Evolutionary conservation across 2,888 invertebrate genomes (phyloP).

Genomic region (Hemithea aestivaria): DNA sequence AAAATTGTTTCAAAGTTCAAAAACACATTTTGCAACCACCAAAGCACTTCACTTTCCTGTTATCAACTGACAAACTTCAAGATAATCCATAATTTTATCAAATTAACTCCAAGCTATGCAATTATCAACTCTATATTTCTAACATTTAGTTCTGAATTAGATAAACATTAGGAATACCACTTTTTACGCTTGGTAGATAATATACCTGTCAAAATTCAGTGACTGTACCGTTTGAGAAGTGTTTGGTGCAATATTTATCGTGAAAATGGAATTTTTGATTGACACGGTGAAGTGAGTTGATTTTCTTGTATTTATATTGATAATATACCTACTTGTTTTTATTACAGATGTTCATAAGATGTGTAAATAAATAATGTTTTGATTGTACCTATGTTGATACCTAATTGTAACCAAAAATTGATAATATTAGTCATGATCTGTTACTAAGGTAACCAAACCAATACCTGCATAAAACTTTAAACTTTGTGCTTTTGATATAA

Average conservation of each 20-base stretch:
- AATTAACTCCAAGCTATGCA: constrained; percentile 3
- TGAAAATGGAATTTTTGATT: constrained; percentile 29
- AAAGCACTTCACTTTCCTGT: constrained; percentile 11
- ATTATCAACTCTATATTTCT: constrained; percentile 16
- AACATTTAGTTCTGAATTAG: constrained; percentile 12
- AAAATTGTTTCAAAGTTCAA: no score
- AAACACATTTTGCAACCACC: no score
- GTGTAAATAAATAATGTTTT: no score
- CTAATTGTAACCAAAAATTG: no score
- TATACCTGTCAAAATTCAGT: constrained; percentile 12
- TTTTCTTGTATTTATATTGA: no score
- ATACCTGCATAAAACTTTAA: no score
- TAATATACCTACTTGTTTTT: no score
- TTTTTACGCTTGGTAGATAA: not conserved
- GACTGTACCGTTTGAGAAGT: constrained; percentile 8
- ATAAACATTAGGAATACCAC: not conserved
- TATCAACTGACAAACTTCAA: constrained; percentile 21
- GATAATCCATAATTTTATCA: constrained; percentile 15
- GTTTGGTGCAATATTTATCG: constrained; percentile 15
- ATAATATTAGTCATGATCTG: no score
- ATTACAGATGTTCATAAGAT: no score
- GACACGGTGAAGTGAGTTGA: constrained; percentile 26
- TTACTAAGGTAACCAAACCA: no score
- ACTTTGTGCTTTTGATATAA: no score
- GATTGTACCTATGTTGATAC: no score